Percentiles rank a stretch among this genome's conserved stretches.
Conservation (phyloP, 1,140 invertebrate species). For the Thaumetopoea pityocampa region DNA sequence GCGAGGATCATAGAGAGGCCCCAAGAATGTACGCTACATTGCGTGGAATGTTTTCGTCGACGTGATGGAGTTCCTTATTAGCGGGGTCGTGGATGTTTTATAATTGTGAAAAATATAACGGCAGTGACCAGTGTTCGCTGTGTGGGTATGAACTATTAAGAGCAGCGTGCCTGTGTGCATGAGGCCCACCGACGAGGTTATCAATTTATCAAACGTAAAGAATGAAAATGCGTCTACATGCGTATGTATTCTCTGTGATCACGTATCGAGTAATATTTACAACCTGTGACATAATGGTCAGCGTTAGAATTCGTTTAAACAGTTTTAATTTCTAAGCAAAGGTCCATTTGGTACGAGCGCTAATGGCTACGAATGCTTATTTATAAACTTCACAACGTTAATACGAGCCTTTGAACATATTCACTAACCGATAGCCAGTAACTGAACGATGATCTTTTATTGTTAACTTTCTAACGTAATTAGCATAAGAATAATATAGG, state of each 20-base stretch:
- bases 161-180: slow-evolving; percentile 32
- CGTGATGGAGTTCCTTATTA: neutral
- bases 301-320: neutral
- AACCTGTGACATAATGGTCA: slow-evolving; percentile 15
- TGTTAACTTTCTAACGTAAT: too few relatives aligned
- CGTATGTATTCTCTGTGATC: slow-evolving; percentile 37
- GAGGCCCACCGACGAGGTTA: slow-evolving; percentile 66
- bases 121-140: slow-evolving; percentile 8
- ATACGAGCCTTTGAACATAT: too few relatives aligned
- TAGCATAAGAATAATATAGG: too few relatives aligned
- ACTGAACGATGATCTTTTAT: too few relatives aligned
- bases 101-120: slow-evolving; percentile 14
- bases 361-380: too few relatives aligned
- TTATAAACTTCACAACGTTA: too few relatives aligned
- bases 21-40: slow-evolving; percentile 17
- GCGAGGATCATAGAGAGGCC: slow-evolving; percentile 20
- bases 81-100: slow-evolving; percentile 13
- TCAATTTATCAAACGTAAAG: slow-evolving; percentile 64
- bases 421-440: too few relatives aligned
- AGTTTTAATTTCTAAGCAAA: too few relatives aligned
- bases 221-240: slow-evolving; percentile 42
- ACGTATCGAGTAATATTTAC: slow-evolving; percentile 17
- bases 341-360: too few relatives aligned
- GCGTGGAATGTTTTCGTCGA: slow-evolving; percentile 10
- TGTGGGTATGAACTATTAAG: slow-evolving; percentile 25